These are phyloP conservation scores for Galerucella nymphaeae DNA, from an alignment of 2,888 invertebrate species.

Conservation along the genomic window DNA sequence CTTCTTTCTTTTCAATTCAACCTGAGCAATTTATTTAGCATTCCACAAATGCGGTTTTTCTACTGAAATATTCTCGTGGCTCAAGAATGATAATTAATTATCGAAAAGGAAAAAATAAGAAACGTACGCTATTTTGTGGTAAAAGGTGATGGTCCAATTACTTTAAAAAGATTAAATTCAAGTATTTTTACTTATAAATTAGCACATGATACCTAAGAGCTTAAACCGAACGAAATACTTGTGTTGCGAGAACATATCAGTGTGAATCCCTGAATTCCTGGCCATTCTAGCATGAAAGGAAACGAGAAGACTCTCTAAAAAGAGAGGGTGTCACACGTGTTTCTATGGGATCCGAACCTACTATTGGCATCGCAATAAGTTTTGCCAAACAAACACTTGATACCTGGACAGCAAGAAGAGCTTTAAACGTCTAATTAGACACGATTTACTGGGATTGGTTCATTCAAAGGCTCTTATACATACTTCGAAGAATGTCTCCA, in stretches of 20 bases:
- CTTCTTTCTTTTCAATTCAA: conserved; percentile 45
- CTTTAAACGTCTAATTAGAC: no score
- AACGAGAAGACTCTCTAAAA: no score
- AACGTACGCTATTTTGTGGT: conserved; percentile 6
- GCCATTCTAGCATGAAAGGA: no score
- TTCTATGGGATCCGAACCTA: no score
- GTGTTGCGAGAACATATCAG: background rate
- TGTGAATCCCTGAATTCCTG: no score
- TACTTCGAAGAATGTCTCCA: no score
- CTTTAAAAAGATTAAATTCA: background rate
- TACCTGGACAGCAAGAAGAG: no score
- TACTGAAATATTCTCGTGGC: background rate
- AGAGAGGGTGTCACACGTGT: no score
- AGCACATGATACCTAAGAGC: background rate
- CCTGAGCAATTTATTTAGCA: conserved; percentile 45
- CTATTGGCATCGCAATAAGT: no score
- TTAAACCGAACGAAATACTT: background rate
- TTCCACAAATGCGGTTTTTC: conserved; percentile 40
- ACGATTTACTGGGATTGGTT: no score
- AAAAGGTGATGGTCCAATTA: background rate
- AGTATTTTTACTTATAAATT: background rate
- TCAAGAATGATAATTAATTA: conserved; percentile 15
- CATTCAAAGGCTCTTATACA: no score
- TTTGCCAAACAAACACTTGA: no score
- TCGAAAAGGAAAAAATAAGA: conserved; percentile 6